Conservation (phyloP, 2,888 invertebrate species). For the Sclerodermus sp. region DNA sequence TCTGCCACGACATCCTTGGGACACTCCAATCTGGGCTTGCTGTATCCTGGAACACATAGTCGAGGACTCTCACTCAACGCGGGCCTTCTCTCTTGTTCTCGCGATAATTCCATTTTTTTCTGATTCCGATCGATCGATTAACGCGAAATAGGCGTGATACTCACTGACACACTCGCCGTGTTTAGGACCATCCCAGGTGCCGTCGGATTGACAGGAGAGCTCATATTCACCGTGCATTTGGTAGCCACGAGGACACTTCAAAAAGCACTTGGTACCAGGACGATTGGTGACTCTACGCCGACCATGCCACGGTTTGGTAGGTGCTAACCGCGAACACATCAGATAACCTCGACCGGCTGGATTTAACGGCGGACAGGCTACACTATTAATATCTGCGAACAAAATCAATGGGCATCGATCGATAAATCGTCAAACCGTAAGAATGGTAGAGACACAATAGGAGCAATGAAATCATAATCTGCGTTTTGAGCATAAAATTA, state of each 20-base stretch:
- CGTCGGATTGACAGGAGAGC: constrained; percentile 56
- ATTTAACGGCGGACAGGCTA: constrained; percentile 57
- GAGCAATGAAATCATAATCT: too few relatives aligned
- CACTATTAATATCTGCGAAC: constrained; percentile 40
- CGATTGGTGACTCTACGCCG: constrained; percentile 49
- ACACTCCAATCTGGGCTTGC: constrained; percentile 61
- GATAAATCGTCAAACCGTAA: too few relatives aligned
- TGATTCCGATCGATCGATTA: not conserved
- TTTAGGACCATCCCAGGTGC: constrained; percentile 58
- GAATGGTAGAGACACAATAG: too few relatives aligned
- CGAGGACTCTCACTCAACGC: too few relatives aligned
- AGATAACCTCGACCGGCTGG: constrained; percentile 59
- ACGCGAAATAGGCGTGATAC: constrained; percentile 28
- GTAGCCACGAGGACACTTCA: constrained; percentile 58
- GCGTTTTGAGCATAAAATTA: too few relatives aligned
- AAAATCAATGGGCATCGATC: too few relatives aligned
- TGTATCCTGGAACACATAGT: constrained; percentile 50
- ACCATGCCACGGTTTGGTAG: constrained; percentile 40
- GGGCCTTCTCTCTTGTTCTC: too few relatives aligned
- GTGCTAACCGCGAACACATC: constrained; percentile 53
- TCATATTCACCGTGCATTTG: constrained; percentile 58
- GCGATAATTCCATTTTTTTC: too few relatives aligned
- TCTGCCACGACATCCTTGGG: constrained; percentile 59
- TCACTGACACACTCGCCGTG: constrained; percentile 59
- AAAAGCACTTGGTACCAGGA: constrained; percentile 59